A percentile compares a stretch with the other conserved stretches of the same genome.
These are phyloP conservation scores for Drosophila maculinotata DNA, from an alignment of 2,888 invertebrate genomes.

Conservation along the genomic window DNA sequence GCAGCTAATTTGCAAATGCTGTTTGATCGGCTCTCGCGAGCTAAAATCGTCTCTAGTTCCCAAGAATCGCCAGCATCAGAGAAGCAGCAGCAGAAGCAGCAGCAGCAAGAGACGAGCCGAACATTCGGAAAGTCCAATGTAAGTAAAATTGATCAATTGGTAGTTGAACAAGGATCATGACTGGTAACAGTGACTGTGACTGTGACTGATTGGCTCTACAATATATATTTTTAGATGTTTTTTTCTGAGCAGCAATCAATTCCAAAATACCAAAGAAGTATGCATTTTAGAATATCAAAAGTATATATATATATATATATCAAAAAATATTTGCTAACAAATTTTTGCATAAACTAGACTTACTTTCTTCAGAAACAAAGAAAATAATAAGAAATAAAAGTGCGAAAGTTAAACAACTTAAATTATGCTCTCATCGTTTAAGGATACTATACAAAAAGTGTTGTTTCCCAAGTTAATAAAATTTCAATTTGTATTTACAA, in stretches of 20 bases:
- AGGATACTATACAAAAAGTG: no score
- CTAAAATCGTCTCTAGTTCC: constrained; percentile 21
- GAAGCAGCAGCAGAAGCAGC: constrained; percentile 15
- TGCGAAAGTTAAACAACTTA: no score
- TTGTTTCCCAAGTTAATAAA: not conserved
- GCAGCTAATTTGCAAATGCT: constrained; percentile 65
- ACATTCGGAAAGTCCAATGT: constrained; percentile 17
- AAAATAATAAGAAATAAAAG: no score
- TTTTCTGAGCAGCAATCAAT: no score
- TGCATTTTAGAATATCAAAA: no score
- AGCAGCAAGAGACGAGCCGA: constrained; percentile 1
- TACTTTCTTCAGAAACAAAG: no score
- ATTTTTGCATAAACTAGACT: no score
- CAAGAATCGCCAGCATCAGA: constrained; percentile 10
- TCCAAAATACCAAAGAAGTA: no score
- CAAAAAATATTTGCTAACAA: no score
- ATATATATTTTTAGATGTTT: not conserved
- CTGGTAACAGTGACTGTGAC: not conserved
- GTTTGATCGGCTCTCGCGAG: constrained; percentile 43
- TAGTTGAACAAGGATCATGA: constrained; percentile 11
- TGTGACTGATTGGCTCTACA: not conserved
- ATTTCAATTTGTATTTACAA: not conserved
- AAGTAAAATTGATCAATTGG: constrained; percentile 23
- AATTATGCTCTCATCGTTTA: no score
- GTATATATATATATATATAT: no score